These are phyloP conservation scores for Marasmarcha lunaedactyla DNA, from an alignment of 2,888 invertebrate species.

Conservation along the genomic window DNA sequence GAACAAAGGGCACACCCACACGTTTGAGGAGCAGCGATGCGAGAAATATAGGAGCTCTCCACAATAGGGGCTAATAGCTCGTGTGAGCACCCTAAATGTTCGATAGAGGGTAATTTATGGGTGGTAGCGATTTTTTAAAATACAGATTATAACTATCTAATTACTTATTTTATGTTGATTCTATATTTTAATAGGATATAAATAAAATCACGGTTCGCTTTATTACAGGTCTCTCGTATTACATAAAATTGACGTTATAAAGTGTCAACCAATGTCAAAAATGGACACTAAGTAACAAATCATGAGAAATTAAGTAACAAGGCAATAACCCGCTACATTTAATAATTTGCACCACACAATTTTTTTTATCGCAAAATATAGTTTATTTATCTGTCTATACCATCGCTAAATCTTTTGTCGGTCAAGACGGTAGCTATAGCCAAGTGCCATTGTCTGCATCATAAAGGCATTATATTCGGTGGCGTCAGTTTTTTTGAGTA, in stretches of 20 bases:
- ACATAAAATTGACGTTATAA: too few relatives aligned
- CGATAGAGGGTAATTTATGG: not conserved
- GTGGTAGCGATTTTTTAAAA: not conserved
- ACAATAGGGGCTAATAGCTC: conserved; percentile 64
- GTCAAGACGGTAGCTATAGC: not conserved
- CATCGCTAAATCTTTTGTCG: not conserved
- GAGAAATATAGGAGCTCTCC: conserved; percentile 49
- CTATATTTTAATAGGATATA: too few relatives aligned
- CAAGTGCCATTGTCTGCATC: not conserved
- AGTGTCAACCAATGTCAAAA: too few relatives aligned
- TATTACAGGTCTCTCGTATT: too few relatives aligned
- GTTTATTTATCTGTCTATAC: not conserved
- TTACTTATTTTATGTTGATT: too few relatives aligned
- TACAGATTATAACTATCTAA: too few relatives aligned
- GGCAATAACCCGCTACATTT: too few relatives aligned
- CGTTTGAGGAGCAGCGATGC: conserved; percentile 32
- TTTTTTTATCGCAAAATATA: not conserved
- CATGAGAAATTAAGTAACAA: too few relatives aligned
- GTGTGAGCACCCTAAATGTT: conserved; percentile 53
- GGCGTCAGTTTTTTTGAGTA: not conserved
- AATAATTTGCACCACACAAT: not conserved
- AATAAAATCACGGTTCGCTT: too few relatives aligned
- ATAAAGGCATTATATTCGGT: not conserved
- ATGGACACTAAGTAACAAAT: too few relatives aligned
- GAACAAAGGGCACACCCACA: conserved; percentile 27